phyloP scores from a whole-genome alignment of 37 sponge, comb jelly and placozoan species.

The Amphimedon queenslandica region DNA sequence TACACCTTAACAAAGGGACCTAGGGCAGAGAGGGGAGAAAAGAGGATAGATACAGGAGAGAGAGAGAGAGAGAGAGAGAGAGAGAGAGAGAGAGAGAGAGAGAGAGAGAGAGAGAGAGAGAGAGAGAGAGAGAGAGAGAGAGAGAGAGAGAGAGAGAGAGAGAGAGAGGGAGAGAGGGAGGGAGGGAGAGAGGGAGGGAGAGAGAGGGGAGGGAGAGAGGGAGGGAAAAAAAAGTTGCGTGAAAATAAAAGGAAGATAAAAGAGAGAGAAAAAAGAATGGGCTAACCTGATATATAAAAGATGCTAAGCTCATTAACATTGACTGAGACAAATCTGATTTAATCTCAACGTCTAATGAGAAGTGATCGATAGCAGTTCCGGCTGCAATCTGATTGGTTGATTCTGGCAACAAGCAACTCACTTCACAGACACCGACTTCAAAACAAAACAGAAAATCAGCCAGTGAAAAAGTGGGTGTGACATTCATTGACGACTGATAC shows the following conservation, averaged over 20 bases:
- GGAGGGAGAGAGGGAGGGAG: conserved; percentile 12
- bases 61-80: conserved; percentile 4
- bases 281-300: conserved; percentile 8
- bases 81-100: background rate
- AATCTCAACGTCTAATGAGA: no score
- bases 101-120: conserved; percentile 13
- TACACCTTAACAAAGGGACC: no score
- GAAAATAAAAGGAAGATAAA: background rate
- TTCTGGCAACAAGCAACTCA: no score
- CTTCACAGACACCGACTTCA: no score
- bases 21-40: conserved; percentile 16
- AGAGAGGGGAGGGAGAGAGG: conserved; percentile 17
- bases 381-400: no score
- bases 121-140: conserved; percentile 3
- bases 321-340: background rate
- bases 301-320: background rate
- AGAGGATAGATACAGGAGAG: conserved; percentile 9
- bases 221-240: background rate
- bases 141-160: conserved; percentile 33
- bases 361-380: no score
- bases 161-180: conserved; percentile 27
- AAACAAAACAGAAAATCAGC: no score
- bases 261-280: background rate
- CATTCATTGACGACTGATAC: no score
- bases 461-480: no score